Evolutionary conservation across 2,113 vertebrate genomes (phyloP).

Genomic region (Donacobius atricapilla): DNA sequence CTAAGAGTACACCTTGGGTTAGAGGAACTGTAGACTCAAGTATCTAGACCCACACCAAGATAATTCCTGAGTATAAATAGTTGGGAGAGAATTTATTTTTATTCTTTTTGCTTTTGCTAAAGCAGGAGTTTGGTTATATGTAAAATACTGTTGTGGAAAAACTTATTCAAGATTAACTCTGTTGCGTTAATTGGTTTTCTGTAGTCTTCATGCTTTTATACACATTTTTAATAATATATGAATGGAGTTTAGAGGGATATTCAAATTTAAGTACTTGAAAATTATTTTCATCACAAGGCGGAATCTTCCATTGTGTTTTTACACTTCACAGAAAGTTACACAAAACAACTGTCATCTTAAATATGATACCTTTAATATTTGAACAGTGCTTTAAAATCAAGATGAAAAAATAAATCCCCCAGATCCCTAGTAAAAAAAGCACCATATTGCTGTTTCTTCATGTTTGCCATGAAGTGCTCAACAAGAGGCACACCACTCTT

Average conservation of each 20-base stretch:
- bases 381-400: not conserved
- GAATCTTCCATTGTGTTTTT: not conserved
- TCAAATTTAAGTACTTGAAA: slow-evolving; percentile 30
- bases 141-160: slow-evolving; percentile 28
- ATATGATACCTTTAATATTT: not conserved
- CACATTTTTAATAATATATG: slow-evolving; percentile 1
- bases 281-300: not conserved
- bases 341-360: not conserved
- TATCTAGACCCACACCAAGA: not conserved
- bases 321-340: not conserved
- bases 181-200: slow-evolving; percentile 13
- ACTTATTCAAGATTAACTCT: not conserved
- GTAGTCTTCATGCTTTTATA: slow-evolving; percentile 47
- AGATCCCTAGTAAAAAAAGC: not conserved
- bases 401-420: not conserved
- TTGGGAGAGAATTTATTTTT: slow-evolving; percentile 55
- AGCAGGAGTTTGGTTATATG: not conserved
- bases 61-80: slow-evolving; percentile 14
- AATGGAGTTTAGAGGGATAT: slow-evolving; percentile 12
- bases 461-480: not conserved
- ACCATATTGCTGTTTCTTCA: not conserved
- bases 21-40: slow-evolving; percentile 70
- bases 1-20: slow-evolving; percentile 65
- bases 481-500: not conserved
- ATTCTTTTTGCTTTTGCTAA: slow-evolving; percentile 34